phyloP scores from a whole-genome alignment of 2,888 invertebrate species.

The Dynastes hyllus region DNA sequence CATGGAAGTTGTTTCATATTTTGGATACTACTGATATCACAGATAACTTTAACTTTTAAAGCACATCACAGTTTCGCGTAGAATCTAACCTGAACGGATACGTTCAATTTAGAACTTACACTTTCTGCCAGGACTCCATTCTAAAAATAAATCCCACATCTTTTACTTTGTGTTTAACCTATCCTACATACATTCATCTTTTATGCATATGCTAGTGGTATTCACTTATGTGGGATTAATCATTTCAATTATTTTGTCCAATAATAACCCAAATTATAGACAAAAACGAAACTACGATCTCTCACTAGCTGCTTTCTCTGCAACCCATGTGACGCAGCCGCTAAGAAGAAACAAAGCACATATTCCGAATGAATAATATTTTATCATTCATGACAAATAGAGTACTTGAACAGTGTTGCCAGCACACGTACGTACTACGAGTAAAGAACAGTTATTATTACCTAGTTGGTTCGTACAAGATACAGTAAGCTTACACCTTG shows the following conservation, averaged over 20 bases:
- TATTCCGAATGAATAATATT: too few species aligned
- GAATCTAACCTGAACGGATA: slow-evolving; percentile 42
- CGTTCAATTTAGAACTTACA: slow-evolving; percentile 36
- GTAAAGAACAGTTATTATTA: too few species aligned
- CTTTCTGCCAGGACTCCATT: slow-evolving; percentile 47
- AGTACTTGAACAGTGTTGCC: too few species aligned
- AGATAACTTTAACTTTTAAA: slow-evolving; percentile 34
- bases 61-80: slow-evolving; percentile 43
- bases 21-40: slow-evolving; percentile 28
- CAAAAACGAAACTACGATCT: not conserved
- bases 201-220: not conserved
- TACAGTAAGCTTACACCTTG: too few species aligned
- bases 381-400: too few species aligned
- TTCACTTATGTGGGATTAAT: slow-evolving; percentile 7
- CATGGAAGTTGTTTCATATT: slow-evolving; percentile 20
- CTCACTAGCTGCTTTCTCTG: not conserved
- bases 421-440: too few species aligned
- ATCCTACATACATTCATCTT: not conserved
- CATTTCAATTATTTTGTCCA: slow-evolving; percentile 14
- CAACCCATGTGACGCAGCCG: not conserved
- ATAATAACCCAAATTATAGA: slow-evolving; percentile 14
- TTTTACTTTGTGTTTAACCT: slow-evolving; percentile 12
- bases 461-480: too few species aligned
- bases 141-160: slow-evolving; percentile 47
- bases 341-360: not conserved